Evolutionary conservation across 2,113 vertebrate genomes (phyloP).

Genomic region (Plotosus lineatus): DNA sequence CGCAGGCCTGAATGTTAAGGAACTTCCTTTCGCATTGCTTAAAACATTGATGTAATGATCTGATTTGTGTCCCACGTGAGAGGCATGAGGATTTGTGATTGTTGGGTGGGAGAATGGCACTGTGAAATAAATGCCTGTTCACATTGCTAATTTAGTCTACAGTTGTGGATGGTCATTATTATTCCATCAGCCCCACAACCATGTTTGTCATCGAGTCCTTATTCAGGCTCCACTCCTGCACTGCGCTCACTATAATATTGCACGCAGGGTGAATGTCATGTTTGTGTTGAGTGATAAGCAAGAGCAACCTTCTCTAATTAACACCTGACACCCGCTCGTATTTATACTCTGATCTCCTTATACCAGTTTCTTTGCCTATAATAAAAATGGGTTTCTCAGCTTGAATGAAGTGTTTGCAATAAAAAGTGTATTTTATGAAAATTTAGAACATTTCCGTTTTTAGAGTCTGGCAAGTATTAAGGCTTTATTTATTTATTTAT

Average conservation of each 20-base stretch:
- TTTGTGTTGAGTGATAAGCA: not conserved
- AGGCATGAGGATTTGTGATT: not conserved
- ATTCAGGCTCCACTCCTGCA: not conserved
- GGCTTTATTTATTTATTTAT: not conserved
- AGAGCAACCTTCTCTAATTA: not conserved
- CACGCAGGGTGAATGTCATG: not conserved
- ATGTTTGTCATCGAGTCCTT: not conserved
- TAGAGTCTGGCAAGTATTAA: not conserved
- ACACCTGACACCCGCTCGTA: not conserved
- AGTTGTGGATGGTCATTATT: not conserved
- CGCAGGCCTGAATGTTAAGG: not conserved
- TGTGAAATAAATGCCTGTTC: slow-evolving; percentile 8
- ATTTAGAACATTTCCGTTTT: slow-evolving; percentile 18
- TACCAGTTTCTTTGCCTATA: not conserved
- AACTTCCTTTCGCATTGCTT: not conserved
- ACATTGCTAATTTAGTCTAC: not conserved
- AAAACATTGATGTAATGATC: not conserved
- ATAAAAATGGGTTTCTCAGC: not conserved
- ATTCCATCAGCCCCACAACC: not conserved
- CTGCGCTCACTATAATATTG: not conserved
- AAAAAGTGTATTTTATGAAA: not conserved
- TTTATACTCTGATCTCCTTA: not conserved
- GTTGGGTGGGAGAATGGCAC: not conserved
- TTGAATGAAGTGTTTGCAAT: not conserved
- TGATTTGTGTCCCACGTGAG: not conserved